Base-by-base conservation (phyloP, 2,888 invertebrate species). In the Brassicogethes aeneus region DNA sequence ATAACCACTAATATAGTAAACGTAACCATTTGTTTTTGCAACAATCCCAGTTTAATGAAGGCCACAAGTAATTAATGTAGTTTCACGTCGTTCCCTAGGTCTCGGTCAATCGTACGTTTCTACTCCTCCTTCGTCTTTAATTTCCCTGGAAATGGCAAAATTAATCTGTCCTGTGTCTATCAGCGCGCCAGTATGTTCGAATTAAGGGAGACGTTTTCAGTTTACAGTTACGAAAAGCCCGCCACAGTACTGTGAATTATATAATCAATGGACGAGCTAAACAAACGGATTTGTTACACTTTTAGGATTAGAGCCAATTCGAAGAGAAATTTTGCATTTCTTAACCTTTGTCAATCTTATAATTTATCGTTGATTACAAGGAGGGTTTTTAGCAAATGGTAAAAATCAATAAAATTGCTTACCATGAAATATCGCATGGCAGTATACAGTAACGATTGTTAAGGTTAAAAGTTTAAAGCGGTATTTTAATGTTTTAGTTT, bases 111-210 rank as follows among this genome's bases (percentile, higher is more conserved):
- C 23, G 5, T n/a, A n/a, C 23, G 23, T 23, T 7, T 10, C 23
- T 10, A 10, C 10, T 23, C 23, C 5, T 23, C 23, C 23, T 37
- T 45, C 43, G 43, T 33, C 46, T 46, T 46, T 44, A 46, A 46
- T 46, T 46, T 46, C 39, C 39, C 10, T 31, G 43, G 41, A 41
- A 41, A 46, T 43, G 46, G 37, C 37, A 39, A 43, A 45, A 47
- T 47, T 47, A 47, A 47, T 47, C 47, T 47, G 42, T 45, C 43
- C 43, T 34, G 31, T 47, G 47, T 47, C 47, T 47, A 47, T 47
- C 47, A 45, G 40, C 38, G 43, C 36, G 43, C 39, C 37, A 34
- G 43, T 46, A 46, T 43, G 46, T 46, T 44, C 46, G 43, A 44
- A 46, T 46, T 46, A 46, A 43, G 34, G 17, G 43, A 40, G 43